A percentile compares a stretch with the other conserved stretches of the same genome.
These are phyloP conservation scores for Microtus ochrogaster DNA, from an alignment of 2,113 vertebrate species.

Conservation along the genomic window DNA sequence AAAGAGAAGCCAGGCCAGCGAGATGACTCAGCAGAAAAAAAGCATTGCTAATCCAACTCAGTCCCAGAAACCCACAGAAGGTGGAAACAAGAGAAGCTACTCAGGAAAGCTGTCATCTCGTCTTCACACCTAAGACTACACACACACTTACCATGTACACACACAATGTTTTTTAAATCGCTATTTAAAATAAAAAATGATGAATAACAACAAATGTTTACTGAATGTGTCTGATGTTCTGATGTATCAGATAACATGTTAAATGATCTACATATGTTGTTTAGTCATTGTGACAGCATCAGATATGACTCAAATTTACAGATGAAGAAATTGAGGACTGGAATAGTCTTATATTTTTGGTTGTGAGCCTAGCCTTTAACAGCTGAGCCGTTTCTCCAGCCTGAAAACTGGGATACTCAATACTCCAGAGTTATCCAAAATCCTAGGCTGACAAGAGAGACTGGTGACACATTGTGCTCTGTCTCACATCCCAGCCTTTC, in stretches of 20 bases:
- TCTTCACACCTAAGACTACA: neutral
- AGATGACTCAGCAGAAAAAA: neutral
- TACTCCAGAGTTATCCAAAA: neutral
- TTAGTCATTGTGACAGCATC: neutral
- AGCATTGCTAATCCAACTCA: neutral
- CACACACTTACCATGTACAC: neutral
- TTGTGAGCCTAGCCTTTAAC: too few relatives aligned
- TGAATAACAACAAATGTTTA: neutral
- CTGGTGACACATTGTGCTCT: neutral
- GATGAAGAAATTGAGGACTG: neutral
- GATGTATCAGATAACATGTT: neutral
- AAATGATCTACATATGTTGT: slow-evolving; percentile 5
- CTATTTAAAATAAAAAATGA: neutral
- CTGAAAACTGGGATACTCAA: neutral
- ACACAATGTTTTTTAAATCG: neutral
- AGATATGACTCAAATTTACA: neutral
- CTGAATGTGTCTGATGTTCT: neutral
- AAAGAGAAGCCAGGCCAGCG: neutral
- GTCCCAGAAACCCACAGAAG: neutral
- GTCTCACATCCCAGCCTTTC: neutral
- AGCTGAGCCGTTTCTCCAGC: too few relatives aligned
- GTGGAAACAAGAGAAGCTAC: neutral
- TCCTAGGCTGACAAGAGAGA: neutral
- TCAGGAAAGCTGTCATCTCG: too few relatives aligned
- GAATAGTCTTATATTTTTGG: neutral